Base-by-base conservation (phyloP, 2,113 vertebrate species). In the Bubalus kerabau region DNA sequence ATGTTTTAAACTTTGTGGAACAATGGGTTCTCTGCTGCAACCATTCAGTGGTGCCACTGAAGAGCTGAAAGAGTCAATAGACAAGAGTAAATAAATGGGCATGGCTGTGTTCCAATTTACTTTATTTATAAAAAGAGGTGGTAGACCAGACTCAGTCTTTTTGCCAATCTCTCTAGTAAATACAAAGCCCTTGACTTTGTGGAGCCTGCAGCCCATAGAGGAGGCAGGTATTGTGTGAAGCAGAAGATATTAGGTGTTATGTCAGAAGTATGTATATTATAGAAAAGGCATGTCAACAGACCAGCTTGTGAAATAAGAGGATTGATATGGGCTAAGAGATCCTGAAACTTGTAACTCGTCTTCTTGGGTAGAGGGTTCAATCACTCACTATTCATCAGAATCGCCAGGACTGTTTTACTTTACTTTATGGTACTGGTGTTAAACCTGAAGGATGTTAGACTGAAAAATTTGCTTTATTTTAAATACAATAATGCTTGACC, bases 381-480 rank as follows among this genome's bases (percentile, higher is more conserved):
- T 94, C 32, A n/a, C 17, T 97, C 13, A 40, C 9, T 24, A 52
- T 48, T 23, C 59, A 59, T 97, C 50, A 88, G 87, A 78, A 86
- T 64, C 50, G 60, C 50, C 17, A 86, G 16, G 67, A 85, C 56
- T 74, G 10, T 87, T 92, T 78, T 87, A 56, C 67, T 71, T 43
- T 43, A 76, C 28, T 85, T 94, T 62, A 50, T 48, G 87, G 16
- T 15, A 54, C 4, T 80, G 13, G 10, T n/a, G 15, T 59, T 90
- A 95, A 93, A 93, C 74, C 52, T 90, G 67, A 96, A 89, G 78
- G 54, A 56, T 19, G 19, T 62, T 50, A 87, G 90, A 91, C n/a
- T 57, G 78, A 96, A 92, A 89, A 43, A 62, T 56, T 96, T 95
- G 87, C 50, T 57, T 93, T 94, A 17, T 87, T 94, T 95, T 94